A percentile compares a stretch with the other conserved stretches of the same genome.
Evolutionary conservation across 2,888 invertebrate genomes (phyloP).

Genomic region (Auanema freiburgensis): DNA sequence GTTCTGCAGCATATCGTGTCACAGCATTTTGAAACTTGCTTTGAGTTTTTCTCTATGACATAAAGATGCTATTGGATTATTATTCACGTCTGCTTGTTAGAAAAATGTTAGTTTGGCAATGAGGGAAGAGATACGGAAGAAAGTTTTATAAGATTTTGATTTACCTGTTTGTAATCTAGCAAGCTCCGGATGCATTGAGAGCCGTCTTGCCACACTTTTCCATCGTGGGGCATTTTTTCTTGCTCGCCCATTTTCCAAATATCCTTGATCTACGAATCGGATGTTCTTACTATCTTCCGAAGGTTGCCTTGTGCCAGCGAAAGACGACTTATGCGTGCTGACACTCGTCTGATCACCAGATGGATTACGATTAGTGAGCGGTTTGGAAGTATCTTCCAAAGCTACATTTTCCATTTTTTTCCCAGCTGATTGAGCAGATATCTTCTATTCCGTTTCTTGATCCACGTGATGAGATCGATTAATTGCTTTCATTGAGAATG

Average conservation of each 20-base stretch:
- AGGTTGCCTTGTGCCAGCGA: slow-evolving; percentile 35
- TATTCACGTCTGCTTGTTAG: too few relatives aligned
- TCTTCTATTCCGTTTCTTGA: too few relatives aligned
- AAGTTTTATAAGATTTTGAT: neutral
- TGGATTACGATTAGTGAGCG: slow-evolving; percentile 18
- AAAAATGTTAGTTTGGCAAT: too few relatives aligned
- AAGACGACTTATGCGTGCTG: slow-evolving; percentile 21
- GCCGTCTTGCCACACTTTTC: slow-evolving; percentile 28
- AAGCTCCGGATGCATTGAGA: slow-evolving; percentile 31
- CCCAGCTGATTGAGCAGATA: neutral
- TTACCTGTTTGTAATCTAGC: neutral
- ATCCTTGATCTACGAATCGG: slow-evolving; percentile 30
- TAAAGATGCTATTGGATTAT: too few relatives aligned
- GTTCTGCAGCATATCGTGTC: too few relatives aligned
- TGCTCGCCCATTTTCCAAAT: neutral
- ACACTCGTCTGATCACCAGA: slow-evolving; percentile 24
- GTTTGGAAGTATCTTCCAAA: slow-evolving; percentile 3
- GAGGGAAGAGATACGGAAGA: neutral
- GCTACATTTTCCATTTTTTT: slow-evolving; percentile 5
- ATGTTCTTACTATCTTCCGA: slow-evolving; percentile 49
- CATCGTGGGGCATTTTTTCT: slow-evolving; percentile 11
- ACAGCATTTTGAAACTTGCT: too few relatives aligned
- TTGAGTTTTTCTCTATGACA: too few relatives aligned
- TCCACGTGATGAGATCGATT: neutral
- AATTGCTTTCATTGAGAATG: slow-evolving; percentile 4